Conservation (phyloP, 1,140 invertebrate genomes). For the Neuroterus valhalla region DNA sequence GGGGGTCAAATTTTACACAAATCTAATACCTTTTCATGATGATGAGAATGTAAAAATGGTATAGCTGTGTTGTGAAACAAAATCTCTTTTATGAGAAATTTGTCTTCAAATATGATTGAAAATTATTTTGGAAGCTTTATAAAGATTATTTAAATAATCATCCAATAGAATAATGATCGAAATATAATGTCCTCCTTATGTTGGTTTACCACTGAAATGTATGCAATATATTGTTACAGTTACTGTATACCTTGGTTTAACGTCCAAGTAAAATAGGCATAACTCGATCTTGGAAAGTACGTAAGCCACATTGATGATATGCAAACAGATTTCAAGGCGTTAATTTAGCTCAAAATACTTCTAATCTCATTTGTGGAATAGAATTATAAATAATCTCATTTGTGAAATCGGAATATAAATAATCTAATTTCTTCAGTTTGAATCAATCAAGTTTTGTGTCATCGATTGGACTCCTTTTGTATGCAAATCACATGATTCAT, state of each 20-base stretch:
- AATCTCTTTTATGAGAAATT: no score
- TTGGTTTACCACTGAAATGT: not conserved
- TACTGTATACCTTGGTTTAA: not conserved
- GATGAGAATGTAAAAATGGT: no score
- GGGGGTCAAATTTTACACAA: no score
- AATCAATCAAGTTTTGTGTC: conserved; percentile 1
- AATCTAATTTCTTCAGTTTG: conserved; percentile 13
- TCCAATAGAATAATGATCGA: not conserved
- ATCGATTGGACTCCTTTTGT: conserved; percentile 2
- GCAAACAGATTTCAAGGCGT: conserved; percentile 27
- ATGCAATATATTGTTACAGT: not conserved
- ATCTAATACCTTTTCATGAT: no score
- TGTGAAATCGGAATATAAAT: no score
- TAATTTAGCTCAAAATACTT: conserved; percentile 22
- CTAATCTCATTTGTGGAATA: no score
- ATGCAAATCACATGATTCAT: not conserved
- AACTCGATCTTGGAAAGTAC: not conserved
- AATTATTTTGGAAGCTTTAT: no score
- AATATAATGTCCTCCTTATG: not conserved
- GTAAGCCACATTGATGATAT: not conserved
- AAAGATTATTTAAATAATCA: not conserved
- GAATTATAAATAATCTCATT: no score
- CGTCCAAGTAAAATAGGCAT: not conserved
- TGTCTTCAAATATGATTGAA: no score
- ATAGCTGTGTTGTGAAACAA: no score